Base-by-base conservation (phyloP, 2,113 vertebrate species). In the Ceyx melanurus region DNA sequence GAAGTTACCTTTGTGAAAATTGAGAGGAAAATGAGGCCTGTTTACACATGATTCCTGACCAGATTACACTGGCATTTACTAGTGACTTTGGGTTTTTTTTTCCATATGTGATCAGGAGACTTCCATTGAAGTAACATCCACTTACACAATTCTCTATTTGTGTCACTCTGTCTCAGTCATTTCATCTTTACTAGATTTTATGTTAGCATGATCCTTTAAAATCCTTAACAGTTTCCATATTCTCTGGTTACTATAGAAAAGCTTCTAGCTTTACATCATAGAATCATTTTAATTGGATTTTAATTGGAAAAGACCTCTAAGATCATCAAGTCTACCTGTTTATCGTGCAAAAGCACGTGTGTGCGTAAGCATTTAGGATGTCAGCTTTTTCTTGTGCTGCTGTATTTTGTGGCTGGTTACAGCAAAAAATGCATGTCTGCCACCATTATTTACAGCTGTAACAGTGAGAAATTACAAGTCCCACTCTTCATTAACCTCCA, bases 401-500 rank as follows among this genome's bases (percentile, higher is more conserved):
- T 56, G 35, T 46, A 8, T 60, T 90, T 74, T 35, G 40, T 65
- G 26, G 40, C 72, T 58, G 13, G 35, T 46, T 77, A 56, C 29
- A 37, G 62, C 84, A 93, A 72, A 93, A 94, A 94, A 94, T 79
- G 31, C 17, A 16, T 74, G 71, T 37, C 72, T 94, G 56, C 77
- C 64, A 77, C 65, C 45, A 73, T 80, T 92, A 66, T 60, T 82
- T 88, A 88, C 71, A 65, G 81, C 15, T 22, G 67, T 37, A 85
- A 61, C 58, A 33, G 79, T 71, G 94, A 95, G 97, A 35, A 67
- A 95, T 93, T 67, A 79, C 48, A 35, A 92, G 89, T 7, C 89
- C 88, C 43, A 60, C 86, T 95, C 82, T 94, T 97, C 96, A 92
- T 94, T 94, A 95, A 95, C 95, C 89, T 95, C 78, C 90, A 85